Evolutionary conservation across 2,888 invertebrate genomes (phyloP).

Genomic region (Flabesymbios commensalis): DNA sequence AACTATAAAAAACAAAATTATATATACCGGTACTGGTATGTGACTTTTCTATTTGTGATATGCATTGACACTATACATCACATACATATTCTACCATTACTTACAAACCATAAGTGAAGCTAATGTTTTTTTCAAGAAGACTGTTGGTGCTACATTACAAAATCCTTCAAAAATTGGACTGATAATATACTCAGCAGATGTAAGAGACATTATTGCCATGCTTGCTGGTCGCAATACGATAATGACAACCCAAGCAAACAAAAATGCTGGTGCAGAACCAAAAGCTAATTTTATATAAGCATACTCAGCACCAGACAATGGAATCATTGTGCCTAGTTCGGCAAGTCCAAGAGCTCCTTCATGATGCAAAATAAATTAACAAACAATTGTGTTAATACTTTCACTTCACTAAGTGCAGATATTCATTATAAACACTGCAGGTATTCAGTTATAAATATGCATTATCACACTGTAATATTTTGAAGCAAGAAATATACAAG

Average conservation of each 20-base stretch:
- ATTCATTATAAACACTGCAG: too few species aligned
- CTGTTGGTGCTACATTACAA: slow-evolving; percentile 11
- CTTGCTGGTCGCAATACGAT: slow-evolving; percentile 54
- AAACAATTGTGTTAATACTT: too few species aligned
- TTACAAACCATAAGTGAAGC: slow-evolving; percentile 69
- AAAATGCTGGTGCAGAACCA: slow-evolving; percentile 67
- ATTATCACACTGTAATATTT: too few species aligned
- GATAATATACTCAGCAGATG: slow-evolving; percentile 48
- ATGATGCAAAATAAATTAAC: too few species aligned
- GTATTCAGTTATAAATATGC: too few species aligned
- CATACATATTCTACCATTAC: too few species aligned
- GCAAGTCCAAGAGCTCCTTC: slow-evolving; percentile 82
- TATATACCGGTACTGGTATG: too few species aligned
- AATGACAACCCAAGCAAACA: slow-evolving; percentile 68
- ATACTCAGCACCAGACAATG: slow-evolving; percentile 79
- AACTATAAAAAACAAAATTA: too few species aligned
- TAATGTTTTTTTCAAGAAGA: slow-evolving; percentile 17
- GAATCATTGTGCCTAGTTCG: slow-evolving; percentile 77
- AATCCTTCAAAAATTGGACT: slow-evolving; percentile 44
- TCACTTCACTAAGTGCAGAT: too few species aligned
- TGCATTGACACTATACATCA: too few species aligned
- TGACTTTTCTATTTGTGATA: too few species aligned
- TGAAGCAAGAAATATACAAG: too few species aligned
- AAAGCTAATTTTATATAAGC: slow-evolving; percentile 74
- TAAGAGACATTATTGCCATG: slow-evolving; percentile 63